Evolutionary conservation across 2,113 vertebrate genomes (phyloP), one percentile per base, ranked within the genome.

Genomic region (Clinocottus analis): DNA sequence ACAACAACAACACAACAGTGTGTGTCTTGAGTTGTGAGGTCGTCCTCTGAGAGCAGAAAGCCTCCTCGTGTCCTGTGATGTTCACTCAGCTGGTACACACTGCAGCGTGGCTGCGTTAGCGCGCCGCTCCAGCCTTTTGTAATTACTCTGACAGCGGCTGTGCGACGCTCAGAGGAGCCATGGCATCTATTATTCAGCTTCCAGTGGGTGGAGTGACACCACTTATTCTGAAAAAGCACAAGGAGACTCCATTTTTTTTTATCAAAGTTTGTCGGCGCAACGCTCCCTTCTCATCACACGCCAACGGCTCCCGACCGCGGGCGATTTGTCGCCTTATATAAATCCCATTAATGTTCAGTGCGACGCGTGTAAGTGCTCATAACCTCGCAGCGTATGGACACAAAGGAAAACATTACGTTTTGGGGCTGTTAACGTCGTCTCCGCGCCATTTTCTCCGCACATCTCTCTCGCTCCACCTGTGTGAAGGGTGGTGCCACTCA

Each of bases 141-240:
- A 89, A 85, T 90, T 79, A 79, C 65, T 53, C 45, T 75, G 80
- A 72, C 77, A 77, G 85, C 71, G 72, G 77, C 68, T 56, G 71
- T 39, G 39, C 64, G 66, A 85, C 43, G 51, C 83, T 70, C 69
- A 63, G 79, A 81, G 68, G 78, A 75, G 68, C 80, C 77, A 69
- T 80, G 58, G 72, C 55, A 83, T 90, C 72, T 80, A 87, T 83
- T 82, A 91, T 90, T 90, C 80, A 88, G 74, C 61, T 83, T 79
- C 83, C 79, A 80, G 79, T 86, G 82, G 81, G 78, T 70, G 77
- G 75, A 84, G 78, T 85, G 76, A 85, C 85, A 79, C 80, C 47
- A 76, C 86, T 91, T 89, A 83, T 82, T 84, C 68, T 77, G 53
- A 76, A 88, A 85, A 81, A 73, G 72, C 68, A 66, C 69, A 81